Evolutionary conservation across 2,888 invertebrate species (phyloP), one percentile per base, ranked within the genome.

Genomic region (Boloria euphrosyne): DNA sequence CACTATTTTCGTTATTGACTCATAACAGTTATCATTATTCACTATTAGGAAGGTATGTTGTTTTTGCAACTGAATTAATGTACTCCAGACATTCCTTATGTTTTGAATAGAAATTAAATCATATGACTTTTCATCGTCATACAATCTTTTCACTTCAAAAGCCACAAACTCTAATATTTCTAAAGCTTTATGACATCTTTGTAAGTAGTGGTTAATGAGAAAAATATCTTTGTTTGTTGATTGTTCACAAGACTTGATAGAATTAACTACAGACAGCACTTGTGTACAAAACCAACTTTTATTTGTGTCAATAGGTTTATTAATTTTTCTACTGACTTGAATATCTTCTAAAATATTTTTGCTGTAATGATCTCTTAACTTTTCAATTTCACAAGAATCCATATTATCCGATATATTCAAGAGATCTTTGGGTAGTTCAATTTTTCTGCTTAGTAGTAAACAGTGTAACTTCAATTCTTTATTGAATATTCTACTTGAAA

Each of bases 281-380:
- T 87, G 80, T 46, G 75, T 80, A 63, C 81, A 88, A 74, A 79
- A 79, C 84, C 84, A 86, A 65, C 79, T 81, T 61, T 85, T 80
- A 72, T 75, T 74, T 13, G 82, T 71, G 70, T 79, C 70, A 27
- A 69, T 55, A 17, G 17, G 58, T 60, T 65, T 61, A 47, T 61
- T 59, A 38, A 62, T 59, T 62, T 67, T 13, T 66, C 69, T 71
- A 43, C 74, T 75, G 31, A 62, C 74, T 62, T 78, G 60, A 44
- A 85, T 75, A 14, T 78, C 68, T 58, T 66, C 52, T 13, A 84
- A 14, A 67, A 90, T 83, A 44, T 85, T 75, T 65, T 76, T 69
- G 62, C 75, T 76, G 68, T 84, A 89, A 68, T 70, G 81, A 17
- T 83, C 75, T 54, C 74, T 70, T 31, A 90, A 46, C 57, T 76